Conservation (phyloP, 2,888 invertebrate species). For the Acanthococcus lagerstroemiae region DNA sequence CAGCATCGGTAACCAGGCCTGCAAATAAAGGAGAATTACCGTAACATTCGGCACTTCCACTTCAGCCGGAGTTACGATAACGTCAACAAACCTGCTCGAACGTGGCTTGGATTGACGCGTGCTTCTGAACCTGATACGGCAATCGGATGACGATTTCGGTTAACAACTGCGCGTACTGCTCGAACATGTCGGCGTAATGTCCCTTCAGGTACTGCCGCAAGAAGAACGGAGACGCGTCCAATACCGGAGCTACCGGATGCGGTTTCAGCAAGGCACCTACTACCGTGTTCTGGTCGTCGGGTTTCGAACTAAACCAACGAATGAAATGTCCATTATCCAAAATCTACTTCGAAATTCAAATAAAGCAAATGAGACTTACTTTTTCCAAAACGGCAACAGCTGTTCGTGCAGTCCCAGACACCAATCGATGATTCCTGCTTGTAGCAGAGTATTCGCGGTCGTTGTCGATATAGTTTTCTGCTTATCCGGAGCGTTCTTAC, state of each 20-base stretch:
- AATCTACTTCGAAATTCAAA: background rate
- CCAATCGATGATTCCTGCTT: conserved; percentile 60
- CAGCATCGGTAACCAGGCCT: conserved; percentile 66
- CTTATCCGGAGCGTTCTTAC: conserved; percentile 40
- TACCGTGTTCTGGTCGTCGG: conserved; percentile 30
- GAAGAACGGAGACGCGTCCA: conserved; percentile 94
- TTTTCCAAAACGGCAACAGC: conserved; percentile 32
- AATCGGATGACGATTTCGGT: conserved; percentile 89
- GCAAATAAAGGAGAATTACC: conserved; percentile 1
- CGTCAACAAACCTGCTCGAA: conserved; percentile 38
- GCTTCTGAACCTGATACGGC: conserved; percentile 54
- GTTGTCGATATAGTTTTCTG: conserved; percentile 55
- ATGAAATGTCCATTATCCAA: too few relatives aligned
- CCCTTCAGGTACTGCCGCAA: conserved; percentile 83
- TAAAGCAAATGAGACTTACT: background rate
- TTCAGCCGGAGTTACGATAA: background rate
- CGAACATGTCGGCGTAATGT: conserved; percentile 84
- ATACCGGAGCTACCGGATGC: conserved; percentile 67
- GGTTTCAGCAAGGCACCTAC: conserved; percentile 69
- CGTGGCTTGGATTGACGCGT: conserved; percentile 37
- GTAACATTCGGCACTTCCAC: background rate
- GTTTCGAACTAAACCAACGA: conserved; percentile 31
- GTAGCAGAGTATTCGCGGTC: conserved; percentile 58
- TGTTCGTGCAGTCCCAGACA: conserved; percentile 63
- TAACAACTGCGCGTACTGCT: conserved; percentile 84